Conservation (phyloP, 2,797 vertebrate species). For the Pampus argenteus region DNA sequence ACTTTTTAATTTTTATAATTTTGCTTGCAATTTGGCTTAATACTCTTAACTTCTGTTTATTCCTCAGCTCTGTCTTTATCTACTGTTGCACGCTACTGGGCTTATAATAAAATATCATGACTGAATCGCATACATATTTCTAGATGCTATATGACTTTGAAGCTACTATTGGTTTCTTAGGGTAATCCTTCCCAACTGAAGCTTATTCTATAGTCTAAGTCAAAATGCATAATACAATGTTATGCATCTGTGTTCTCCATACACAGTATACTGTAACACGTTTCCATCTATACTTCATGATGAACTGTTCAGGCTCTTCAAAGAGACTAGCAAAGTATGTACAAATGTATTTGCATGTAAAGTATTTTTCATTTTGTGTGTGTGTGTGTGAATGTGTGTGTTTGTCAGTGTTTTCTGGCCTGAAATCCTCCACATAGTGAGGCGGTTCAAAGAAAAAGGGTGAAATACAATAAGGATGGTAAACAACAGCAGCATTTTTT, state of each 20-base stretch:
- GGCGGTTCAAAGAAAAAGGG: slow-evolving; percentile 53
- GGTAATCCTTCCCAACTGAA: too few relatives aligned
- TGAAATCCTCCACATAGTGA: slow-evolving; percentile 45
- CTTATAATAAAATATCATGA: too few relatives aligned
- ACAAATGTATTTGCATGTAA: slow-evolving; percentile 36
- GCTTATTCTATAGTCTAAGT: neutral
- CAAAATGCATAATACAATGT: neutral
- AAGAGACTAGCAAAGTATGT: slow-evolving; percentile 30
- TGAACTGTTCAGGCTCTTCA: slow-evolving; percentile 23
- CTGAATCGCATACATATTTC: neutral
- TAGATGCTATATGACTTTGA: neutral
- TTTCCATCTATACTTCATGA: slow-evolving; percentile 16
- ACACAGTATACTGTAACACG: neutral
- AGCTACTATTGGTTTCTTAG: slow-evolving; percentile 11
- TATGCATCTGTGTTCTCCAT: neutral
- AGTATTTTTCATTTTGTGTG: slow-evolving; percentile 18
- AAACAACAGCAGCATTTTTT: slow-evolving; percentile 65
- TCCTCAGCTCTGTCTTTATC: neutral
- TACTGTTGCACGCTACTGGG: neutral
- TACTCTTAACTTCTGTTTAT: neutral
- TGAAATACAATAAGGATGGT: slow-evolving; percentile 38
- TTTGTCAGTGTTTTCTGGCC: slow-evolving; percentile 8
- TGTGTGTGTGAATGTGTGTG: slow-evolving; percentile 11
- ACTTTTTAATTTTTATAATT: slow-evolving; percentile 9
- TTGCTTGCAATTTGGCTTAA: neutral